phyloP scores from a whole-genome alignment of 2,113 vertebrate species.

The Laticauda colubrina region DNA sequence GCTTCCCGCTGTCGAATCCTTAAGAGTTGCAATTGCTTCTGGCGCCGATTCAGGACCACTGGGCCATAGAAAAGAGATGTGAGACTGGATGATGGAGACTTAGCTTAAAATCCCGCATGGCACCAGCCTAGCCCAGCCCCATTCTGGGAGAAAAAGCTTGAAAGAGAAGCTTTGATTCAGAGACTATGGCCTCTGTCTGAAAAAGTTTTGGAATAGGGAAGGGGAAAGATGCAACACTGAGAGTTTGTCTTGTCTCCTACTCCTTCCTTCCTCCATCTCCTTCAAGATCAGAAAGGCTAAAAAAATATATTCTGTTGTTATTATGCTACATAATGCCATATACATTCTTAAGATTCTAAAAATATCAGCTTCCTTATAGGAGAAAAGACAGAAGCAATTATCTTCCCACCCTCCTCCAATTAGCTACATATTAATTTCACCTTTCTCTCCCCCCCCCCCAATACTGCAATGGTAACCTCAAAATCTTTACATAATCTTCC shows the following conservation, averaged over 20 bases:
- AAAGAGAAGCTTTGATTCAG: not conserved
- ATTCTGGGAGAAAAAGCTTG: not conserved
- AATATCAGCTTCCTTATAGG: not conserved
- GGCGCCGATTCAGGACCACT: constrained; percentile 81
- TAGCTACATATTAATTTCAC: not conserved
- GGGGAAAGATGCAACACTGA: not conserved
- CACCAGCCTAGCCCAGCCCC: not conserved
- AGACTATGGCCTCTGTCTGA: not conserved
- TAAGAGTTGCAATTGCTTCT: constrained; percentile 84
- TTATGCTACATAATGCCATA: not conserved
- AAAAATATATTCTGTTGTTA: not conserved
- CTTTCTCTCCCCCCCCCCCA: not conserved
- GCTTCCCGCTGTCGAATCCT: constrained; percentile 80
- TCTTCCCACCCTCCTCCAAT: not conserved
- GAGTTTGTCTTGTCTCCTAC: not conserved
- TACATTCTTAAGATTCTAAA: not conserved
- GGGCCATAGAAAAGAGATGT: constrained; percentile 20
- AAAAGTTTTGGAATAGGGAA: not conserved
- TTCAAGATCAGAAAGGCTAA: not conserved
- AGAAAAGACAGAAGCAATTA: not conserved
- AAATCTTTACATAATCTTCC: not conserved
- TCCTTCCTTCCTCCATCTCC: not conserved
- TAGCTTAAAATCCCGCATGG: not conserved
- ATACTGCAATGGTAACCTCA: not conserved
- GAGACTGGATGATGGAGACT: constrained; percentile 1